Evolutionary conservation across 2,113 vertebrate genomes (phyloP).

Genomic region (Cheilinus undulatus): DNA sequence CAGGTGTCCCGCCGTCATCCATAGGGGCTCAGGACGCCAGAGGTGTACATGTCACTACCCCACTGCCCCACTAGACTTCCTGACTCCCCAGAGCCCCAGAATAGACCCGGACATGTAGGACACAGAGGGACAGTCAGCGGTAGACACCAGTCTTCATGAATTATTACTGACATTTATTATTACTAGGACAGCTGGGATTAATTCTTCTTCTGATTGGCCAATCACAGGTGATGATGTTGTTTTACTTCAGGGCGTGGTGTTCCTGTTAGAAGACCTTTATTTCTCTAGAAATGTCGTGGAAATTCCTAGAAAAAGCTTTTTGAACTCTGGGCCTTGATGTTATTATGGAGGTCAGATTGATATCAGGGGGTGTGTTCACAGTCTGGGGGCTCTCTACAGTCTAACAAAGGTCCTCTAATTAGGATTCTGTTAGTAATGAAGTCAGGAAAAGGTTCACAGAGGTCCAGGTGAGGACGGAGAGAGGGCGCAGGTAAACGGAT

Average conservation of each 20-base stretch:
- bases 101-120: conserved; percentile 39
- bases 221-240: too few relatives aligned
- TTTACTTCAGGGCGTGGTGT: too few relatives aligned
- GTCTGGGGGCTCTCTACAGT: too few relatives aligned
- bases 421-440: conserved; percentile 6
- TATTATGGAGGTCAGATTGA: too few relatives aligned
- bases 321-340: too few relatives aligned
- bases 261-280: too few relatives aligned
- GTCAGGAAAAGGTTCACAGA: neutral
- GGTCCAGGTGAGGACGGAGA: neutral
- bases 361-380: too few relatives aligned
- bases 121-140: conserved; percentile 6
- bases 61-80: conserved; percentile 51
- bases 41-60: conserved; percentile 22
- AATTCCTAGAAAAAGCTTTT: too few relatives aligned
- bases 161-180: too few relatives aligned
- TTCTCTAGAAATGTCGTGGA: too few relatives aligned
- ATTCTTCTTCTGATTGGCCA: too few relatives aligned
- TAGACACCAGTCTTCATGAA: neutral
- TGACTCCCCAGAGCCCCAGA: conserved; percentile 59
- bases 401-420: neutral
- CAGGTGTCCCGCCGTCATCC: conserved; percentile 18
- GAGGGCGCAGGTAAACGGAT: neutral
- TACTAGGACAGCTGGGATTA: too few relatives aligned
- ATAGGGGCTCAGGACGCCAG: neutral